Conservation (phyloP, 2,797 vertebrate genomes). For the Cirrhinus mrigala region DNA sequence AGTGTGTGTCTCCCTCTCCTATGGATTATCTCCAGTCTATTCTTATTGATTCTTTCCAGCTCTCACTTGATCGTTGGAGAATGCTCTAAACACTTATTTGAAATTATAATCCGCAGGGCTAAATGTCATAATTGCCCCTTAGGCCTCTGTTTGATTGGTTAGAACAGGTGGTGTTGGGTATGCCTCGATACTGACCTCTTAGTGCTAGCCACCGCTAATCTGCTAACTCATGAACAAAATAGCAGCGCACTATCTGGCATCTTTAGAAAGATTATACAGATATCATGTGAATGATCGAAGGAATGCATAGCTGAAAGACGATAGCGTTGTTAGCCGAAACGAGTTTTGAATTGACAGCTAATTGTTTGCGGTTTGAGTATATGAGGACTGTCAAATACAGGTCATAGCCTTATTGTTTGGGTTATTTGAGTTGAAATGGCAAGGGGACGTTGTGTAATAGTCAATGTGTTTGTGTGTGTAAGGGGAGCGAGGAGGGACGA, state of each 20-base stretch:
- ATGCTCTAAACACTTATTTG: conserved; percentile 84
- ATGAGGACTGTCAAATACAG: conserved; percentile 22
- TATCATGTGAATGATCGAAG: conserved; percentile 10
- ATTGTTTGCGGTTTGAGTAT: conserved; percentile 9
- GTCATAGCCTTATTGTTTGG: conserved; percentile 27
- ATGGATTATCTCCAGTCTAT: conserved; percentile 87
- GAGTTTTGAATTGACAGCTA: background rate
- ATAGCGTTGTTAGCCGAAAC: background rate
- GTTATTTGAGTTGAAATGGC: conserved; percentile 29
- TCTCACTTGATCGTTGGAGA: conserved; percentile 74
- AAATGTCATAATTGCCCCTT: conserved; percentile 86
- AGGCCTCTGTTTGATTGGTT: conserved; percentile 78
- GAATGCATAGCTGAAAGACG: background rate
- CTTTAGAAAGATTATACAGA: conserved; percentile 3
- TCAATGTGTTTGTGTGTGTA: background rate
- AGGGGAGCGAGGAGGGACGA: conserved; percentile 73
- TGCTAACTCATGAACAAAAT: conserved; percentile 39
- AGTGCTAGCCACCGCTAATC: conserved; percentile 59
- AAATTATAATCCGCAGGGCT: conserved; percentile 87
- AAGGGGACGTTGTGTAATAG: conserved; percentile 22
- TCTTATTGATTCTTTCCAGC: conserved; percentile 76
- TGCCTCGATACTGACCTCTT: conserved; percentile 79
- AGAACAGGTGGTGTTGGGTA: conserved; percentile 77
- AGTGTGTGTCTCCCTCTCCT: conserved; percentile 84
- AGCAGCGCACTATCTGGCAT: conserved; percentile 5